phyloP scores from a whole-genome alignment of 1,140 invertebrate genomes.

The Orchestia grillus region DNA sequence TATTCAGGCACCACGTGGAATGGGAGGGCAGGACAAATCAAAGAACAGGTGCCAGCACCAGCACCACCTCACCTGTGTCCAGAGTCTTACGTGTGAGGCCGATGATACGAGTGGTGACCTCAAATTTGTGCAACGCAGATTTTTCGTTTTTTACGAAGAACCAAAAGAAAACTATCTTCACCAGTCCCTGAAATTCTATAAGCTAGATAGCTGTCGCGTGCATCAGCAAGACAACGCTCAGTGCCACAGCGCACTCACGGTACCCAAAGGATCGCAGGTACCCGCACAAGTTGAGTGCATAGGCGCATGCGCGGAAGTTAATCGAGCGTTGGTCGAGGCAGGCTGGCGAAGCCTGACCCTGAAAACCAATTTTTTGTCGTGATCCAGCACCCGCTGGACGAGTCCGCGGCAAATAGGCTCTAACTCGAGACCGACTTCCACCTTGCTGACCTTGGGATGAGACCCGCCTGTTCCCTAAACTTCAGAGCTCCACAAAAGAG shows the following conservation, averaged over 20 bases:
- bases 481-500: not conserved
- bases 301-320: not conserved
- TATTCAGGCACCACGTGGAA: too few species aligned
- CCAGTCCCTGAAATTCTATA: too few species aligned
- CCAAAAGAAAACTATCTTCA: too few species aligned
- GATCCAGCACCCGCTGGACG: not conserved
- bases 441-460: slow-evolving; percentile 12
- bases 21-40: too few species aligned
- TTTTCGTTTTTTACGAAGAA: too few species aligned
- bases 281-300: not conserved
- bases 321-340: not conserved
- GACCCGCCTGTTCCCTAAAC: not conserved
- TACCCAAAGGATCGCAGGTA: too few species aligned
- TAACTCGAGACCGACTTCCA: not conserved
- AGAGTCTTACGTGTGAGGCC: too few species aligned
- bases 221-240: not conserved
- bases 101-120: too few species aligned
- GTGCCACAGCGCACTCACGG: not conserved
- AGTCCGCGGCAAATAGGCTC: slow-evolving; percentile 10
- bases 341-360: not conserved
- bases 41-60: too few species aligned
- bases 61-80: too few species aligned
- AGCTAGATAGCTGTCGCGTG: not conserved
- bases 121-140: too few species aligned
- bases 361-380: slow-evolving; percentile 19